Percentiles rank a stretch among this genome's conserved stretches.
These are phyloP conservation scores for Nothobranchius kuhntae DNA, from an alignment of 2,113 vertebrate species.

Conservation along the genomic window DNA sequence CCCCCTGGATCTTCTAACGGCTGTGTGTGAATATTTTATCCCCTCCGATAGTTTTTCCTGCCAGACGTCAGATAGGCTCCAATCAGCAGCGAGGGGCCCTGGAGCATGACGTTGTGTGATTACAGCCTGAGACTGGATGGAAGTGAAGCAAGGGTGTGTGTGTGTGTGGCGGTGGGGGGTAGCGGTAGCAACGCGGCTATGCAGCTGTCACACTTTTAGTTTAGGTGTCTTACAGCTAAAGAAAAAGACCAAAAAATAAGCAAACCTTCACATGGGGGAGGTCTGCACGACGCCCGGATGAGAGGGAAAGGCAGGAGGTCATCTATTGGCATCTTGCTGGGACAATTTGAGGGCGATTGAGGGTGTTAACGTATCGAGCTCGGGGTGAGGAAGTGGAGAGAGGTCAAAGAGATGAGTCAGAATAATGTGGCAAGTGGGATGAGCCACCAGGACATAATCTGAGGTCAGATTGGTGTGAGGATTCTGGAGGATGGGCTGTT, in stretches of 20 bases:
- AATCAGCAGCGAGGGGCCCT: constrained; percentile 70
- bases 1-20: constrained; percentile 71
- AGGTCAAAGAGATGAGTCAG: constrained; percentile 62
- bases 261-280: constrained; percentile 12
- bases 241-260: constrained; percentile 3
- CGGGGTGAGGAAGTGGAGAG: constrained; percentile 33
- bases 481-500: constrained; percentile 19
- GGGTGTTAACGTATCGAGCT: constrained; percentile 49
- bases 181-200: constrained; percentile 5
- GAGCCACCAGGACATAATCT: constrained; percentile 32
- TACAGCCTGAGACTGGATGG: constrained; percentile 62
- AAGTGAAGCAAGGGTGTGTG: constrained; percentile 18
- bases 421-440: constrained; percentile 58
- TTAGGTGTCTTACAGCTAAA: constrained; percentile 59
- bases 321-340: constrained; percentile 41
- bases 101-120: constrained; percentile 75
- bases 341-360: constrained; percentile 40
- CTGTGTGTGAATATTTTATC: constrained; percentile 79
- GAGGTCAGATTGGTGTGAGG: constrained; percentile 36
- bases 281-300: constrained; percentile 14
- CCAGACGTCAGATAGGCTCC: constrained; percentile 76
- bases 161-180: not conserved
- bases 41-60: constrained; percentile 74
- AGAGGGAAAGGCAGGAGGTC: constrained; percentile 47
- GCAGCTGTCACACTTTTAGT: constrained; percentile 70